A percentile compares a stretch with the other conserved stretches of the same genome.
Evolutionary conservation across 2,797 vertebrate species (phyloP).

Genomic region (Sebastes minor): DNA sequence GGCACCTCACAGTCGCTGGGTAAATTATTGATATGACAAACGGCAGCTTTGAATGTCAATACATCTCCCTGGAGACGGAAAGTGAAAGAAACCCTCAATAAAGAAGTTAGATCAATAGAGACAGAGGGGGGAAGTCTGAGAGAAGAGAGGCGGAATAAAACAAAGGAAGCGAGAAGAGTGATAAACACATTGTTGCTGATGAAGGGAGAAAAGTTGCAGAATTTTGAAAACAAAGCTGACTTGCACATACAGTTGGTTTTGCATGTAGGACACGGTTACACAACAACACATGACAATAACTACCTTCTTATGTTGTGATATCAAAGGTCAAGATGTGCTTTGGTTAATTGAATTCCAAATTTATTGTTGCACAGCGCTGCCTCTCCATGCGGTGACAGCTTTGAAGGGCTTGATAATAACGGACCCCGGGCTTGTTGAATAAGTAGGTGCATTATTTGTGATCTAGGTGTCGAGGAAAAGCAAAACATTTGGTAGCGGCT

Average conservation of each 20-base stretch:
- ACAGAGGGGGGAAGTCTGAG: background rate
- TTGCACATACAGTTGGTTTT: background rate
- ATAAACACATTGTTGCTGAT: background rate
- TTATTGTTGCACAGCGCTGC: constrained; percentile 35
- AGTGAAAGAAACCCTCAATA: constrained; percentile 7
- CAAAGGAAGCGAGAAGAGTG: background rate
- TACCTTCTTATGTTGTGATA: constrained; percentile 4
- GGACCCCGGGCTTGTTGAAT: constrained; percentile 9
- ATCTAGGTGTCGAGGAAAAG: background rate
- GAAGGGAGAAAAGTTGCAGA: background rate
- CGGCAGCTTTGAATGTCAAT: constrained; percentile 69
- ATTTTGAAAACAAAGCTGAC: background rate
- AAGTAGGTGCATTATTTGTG: constrained; percentile 42
- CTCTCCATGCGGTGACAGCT: constrained; percentile 41
- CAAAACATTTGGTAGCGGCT: background rate
- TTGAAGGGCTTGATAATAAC: constrained; percentile 53
- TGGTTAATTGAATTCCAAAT: constrained; percentile 61
- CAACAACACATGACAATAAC: constrained; percentile 29
- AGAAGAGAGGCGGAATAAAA: background rate
- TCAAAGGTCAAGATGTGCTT: constrained; percentile 55
- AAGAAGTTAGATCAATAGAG: constrained; percentile 36
- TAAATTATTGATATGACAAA: constrained; percentile 76
- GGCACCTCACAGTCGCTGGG: constrained; percentile 21
- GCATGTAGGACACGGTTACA: constrained; percentile 4
- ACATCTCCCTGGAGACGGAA: constrained; percentile 45